Evolutionary conservation across 2,888 invertebrate species (phyloP).

Genomic region (Macrosiphum euphorbiae): DNA sequence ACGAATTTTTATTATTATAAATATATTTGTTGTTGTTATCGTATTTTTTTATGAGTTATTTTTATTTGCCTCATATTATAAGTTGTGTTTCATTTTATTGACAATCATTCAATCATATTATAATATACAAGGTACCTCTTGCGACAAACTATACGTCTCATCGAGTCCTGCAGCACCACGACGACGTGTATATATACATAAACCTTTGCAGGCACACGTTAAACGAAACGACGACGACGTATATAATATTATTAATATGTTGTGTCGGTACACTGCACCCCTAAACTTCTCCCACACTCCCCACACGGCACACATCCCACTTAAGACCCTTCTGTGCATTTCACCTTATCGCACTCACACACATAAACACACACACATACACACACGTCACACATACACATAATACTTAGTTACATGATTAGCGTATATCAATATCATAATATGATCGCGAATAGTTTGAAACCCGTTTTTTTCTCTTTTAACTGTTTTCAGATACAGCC

Average conservation of each 20-base stretch:
- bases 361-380: background rate
- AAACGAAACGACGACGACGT: background rate
- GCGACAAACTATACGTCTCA: background rate
- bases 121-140: background rate
- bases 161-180: background rate
- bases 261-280: background rate
- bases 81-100: background rate
- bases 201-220: constrained; percentile 49
- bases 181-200: constrained; percentile 49
- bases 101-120: background rate
- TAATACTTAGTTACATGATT: background rate
- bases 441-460: background rate
- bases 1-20: background rate
- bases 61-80: background rate
- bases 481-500: constrained; percentile 39
- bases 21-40: background rate
- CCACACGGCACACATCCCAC: background rate
- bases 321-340: background rate
- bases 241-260: background rate
- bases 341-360: background rate
- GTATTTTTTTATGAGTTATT: background rate
- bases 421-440: background rate
- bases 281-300: background rate
- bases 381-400: background rate
- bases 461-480: background rate